Evolutionary conservation across 1,140 invertebrate genomes (phyloP).

Genomic region (Chrysopa pallens): DNA sequence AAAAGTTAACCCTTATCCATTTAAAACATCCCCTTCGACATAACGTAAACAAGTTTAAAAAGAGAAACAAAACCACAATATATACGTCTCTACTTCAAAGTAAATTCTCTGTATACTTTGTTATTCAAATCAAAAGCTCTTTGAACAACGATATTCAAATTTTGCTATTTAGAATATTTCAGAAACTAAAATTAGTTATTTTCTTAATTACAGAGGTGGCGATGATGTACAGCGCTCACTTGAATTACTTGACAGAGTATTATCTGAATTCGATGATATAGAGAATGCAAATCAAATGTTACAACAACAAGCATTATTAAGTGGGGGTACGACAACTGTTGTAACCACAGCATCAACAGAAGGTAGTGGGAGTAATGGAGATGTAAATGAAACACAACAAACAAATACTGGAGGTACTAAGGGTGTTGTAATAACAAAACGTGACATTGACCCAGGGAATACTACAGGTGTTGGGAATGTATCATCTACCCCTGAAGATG

Average conservation of each 20-base stretch:
- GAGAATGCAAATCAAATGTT: constrained; percentile 30
- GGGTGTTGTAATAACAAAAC: constrained; percentile 18
- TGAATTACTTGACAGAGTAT: constrained; percentile 66
- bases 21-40: too few relatives aligned
- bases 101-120: too few relatives aligned
- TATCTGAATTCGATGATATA: constrained; percentile 73
- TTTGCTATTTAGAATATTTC: too few relatives aligned
- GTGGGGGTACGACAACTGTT: constrained; percentile 12
- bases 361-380: constrained; percentile 6
- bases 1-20: too few relatives aligned
- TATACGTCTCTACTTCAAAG: too few relatives aligned
- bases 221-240: constrained; percentile 68
- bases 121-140: too few relatives aligned
- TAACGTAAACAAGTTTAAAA: too few relatives aligned
- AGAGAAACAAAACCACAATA: too few relatives aligned
- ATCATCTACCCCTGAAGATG: constrained; percentile 37
- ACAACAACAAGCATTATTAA: constrained; percentile 11
- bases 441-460: constrained; percentile 20
- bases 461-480: constrained; percentile 10
- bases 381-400: constrained; percentile 11
- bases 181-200: not conserved
- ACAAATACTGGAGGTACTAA: constrained; percentile 25
- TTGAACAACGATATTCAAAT: too few relatives aligned
- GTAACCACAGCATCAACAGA: constrained; percentile 1
- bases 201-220: constrained; percentile 41